Evolutionary conservation across 2,888 invertebrate genomes (phyloP), one percentile per base, ranked within the genome.

Genomic region (Watsonalla binaria): DNA sequence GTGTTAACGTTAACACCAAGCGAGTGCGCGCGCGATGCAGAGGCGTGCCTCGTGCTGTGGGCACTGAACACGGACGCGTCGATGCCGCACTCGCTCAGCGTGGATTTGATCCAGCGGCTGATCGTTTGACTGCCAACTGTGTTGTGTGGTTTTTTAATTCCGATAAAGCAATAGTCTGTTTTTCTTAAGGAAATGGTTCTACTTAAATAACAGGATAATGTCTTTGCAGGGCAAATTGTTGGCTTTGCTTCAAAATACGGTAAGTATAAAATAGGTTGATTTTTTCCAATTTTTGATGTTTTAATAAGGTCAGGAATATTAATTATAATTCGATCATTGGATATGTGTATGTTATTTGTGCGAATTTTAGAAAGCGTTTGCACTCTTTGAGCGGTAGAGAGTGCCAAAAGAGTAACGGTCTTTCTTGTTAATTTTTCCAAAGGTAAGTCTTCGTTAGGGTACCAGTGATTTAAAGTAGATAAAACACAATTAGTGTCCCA

Each of bases 401-500:
- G 46, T 7, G 46, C 46, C 13, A 46, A 7, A 6, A 46, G 7
- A 5, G 46, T 46, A 13, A 46, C 14, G 6, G 24, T 24, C 24
- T 24, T 24, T 24, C 4, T 24, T 24, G 24, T 24, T 24, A 24
- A 24, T 24, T 4, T 24, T 24, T 24, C 24, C 24, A 24, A 24
- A 24, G 24, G 4, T 24, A 24, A 24, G 4, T 24, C 24, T 24
- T 46, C 46, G 7, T 46, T n/a, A 13, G 46, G 46, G n/a, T 46
- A 14, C 13, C 13, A 13, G 7, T 13, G 14, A 1, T 46, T 4
- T 8, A 56, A 45, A 6, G 5, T 33, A 8, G 55, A 35, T 47
- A 60, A 34, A 5, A 60, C 57, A 6, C 52, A 5, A 2, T 51
- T 33, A 0, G 57, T 42, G 14, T 57, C 54, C 57, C 60, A 60